phyloP scores from a whole-genome alignment of 2,888 invertebrate species.

The Eupithecia pulchellata region DNA sequence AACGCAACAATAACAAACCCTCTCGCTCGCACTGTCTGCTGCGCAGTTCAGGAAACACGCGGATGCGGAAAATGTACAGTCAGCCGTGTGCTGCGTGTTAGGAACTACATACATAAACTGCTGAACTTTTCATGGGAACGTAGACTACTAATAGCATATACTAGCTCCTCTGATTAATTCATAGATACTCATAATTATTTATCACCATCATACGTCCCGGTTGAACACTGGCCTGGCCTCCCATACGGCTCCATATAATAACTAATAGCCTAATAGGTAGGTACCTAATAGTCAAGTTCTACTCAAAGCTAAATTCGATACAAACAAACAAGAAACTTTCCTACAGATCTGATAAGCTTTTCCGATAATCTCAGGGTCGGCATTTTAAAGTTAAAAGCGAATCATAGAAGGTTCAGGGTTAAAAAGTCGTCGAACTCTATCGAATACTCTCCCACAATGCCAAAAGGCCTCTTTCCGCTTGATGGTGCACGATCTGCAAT shows the following conservation, averaged over 20 bases:
- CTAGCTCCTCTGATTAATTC: background rate
- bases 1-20: constrained; percentile 77
- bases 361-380: background rate
- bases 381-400: background rate
- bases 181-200: background rate
- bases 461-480: constrained; percentile 60
- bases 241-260: too few relatives aligned
- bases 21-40: constrained; percentile 75
- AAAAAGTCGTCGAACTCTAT: constrained; percentile 7
- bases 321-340: background rate
- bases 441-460: background rate
- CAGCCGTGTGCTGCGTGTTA: constrained; percentile 7
- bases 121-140: background rate
- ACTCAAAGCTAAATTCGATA: too few relatives aligned
- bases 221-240: too few relatives aligned
- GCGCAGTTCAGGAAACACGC: constrained; percentile 78
- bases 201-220: background rate
- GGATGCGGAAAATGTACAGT: constrained; percentile 57
- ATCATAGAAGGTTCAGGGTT: background rate
- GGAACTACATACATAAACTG: background rate
- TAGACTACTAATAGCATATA: background rate
- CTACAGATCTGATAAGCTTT: background rate
- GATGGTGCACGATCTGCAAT: constrained; percentile 54
- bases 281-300: too few relatives aligned
- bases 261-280: too few relatives aligned